Base-by-base conservation (phyloP, 2,797 vertebrate genomes). In the Lateolabrax maculatus region DNA sequence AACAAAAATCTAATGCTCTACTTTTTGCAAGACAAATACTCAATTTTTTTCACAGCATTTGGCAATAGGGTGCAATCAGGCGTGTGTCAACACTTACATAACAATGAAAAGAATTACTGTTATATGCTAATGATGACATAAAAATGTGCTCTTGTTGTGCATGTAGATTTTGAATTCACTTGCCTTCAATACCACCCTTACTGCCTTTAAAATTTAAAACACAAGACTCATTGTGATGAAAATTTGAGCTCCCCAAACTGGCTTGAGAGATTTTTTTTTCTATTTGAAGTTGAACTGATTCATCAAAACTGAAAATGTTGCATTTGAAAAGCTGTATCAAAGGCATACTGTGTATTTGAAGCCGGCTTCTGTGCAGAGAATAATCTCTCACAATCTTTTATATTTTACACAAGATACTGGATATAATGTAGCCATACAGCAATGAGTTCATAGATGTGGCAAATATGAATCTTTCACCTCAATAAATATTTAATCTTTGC, bases 391-490 rank as follows among this genome's bases (percentile, higher is more conserved):
- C 27, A 46, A 13, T 27, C 51, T 58, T 53, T 51, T 57, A 11
- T 62, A 53, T 62, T 81, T 56, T 52, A 81, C 61, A 61, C 49
- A 67, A 76, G 46, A 68, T 57, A 51, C 29, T 61, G 56, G n/a
- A 87, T 80, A 80, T 84, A 76, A 87, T 86, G 70, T 84, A 31
- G 51, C 80, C 73, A 37, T 39, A 76, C 79, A 85, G 84, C 80
- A 64, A 79, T 86, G 88, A 89, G 88, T 89, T 92, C 84, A 91
- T 86, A 73, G 76, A 79, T 74, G 82, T 84, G 86, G 46, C 77
- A 90, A 83, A 86, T 90, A 93, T 93, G 84, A 93, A 93, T 92
- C 83, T 92, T 93, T 95, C 90, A 93, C 93, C 92, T 91, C 87
- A 80, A 85, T 94, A 79, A 89, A 94, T 94, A 89, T 93, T 94